Evolutionary conservation across 53 echinoderm and acorn worm genomes (phyloP).

Genomic region (Holothuria leucospilota): DNA sequence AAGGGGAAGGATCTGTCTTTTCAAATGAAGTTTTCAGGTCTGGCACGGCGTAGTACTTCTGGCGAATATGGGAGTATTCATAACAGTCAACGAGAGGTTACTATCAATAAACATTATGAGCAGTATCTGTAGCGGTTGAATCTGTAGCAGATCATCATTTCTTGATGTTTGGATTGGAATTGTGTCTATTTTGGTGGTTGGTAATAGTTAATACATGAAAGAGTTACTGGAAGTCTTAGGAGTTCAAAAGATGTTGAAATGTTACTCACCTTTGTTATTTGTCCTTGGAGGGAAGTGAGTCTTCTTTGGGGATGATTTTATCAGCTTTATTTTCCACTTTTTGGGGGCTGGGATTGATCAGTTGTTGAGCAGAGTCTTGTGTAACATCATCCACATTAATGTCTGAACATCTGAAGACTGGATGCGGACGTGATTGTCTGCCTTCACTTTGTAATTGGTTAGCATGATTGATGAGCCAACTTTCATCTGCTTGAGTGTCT

Average conservation of each 20-base stretch:
- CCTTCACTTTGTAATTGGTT: slow-evolving; percentile 1
- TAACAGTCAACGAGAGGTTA: too few relatives aligned
- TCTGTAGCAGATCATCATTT: too few relatives aligned
- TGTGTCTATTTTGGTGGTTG: too few relatives aligned
- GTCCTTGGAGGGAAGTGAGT: slow-evolving; percentile 6
- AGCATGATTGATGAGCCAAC: slow-evolving; percentile 2
- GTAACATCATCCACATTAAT: not conserved
- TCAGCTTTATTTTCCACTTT: not conserved
- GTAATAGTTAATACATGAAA: not conserved
- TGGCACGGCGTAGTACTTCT: too few relatives aligned
- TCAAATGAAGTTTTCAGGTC: too few relatives aligned
- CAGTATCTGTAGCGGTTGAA: too few relatives aligned
- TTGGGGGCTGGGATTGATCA: not conserved
- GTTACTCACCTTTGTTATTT: slow-evolving; percentile 6
- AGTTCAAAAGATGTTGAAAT: not conserved
- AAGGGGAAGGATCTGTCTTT: too few relatives aligned
- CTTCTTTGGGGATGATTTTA: not conserved
- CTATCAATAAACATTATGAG: too few relatives aligned
- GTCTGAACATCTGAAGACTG: slow-evolving; percentile 17
- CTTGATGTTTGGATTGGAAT: too few relatives aligned
- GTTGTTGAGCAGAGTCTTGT: not conserved
- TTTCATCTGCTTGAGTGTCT: not conserved
- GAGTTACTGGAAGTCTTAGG: not conserved
- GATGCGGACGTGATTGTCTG: slow-evolving; percentile 7
- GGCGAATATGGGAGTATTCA: too few relatives aligned